Evolutionary conservation across 2,888 invertebrate genomes (phyloP), one percentile per base, ranked within the genome.

Genomic region (Teleiodes luculella): DNA sequence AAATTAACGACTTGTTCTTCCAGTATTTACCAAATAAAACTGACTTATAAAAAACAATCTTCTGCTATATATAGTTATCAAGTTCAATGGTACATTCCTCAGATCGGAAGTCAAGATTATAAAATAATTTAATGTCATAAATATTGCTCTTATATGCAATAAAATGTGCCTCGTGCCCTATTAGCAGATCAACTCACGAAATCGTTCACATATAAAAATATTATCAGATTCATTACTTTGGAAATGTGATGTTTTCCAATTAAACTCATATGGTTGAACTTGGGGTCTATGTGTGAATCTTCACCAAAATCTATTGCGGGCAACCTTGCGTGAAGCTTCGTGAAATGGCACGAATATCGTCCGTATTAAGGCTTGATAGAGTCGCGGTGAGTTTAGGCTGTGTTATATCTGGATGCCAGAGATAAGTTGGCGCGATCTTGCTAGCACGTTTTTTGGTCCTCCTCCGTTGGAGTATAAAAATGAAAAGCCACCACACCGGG

Each of bases 381-480:
- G 41, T 18, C 11, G 8, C 3, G 11, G 8, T 6, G 14, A 4
- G 14, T 14, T 33, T 36, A 13, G 45, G 36, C 16, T 51, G 28
- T 31, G 18, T 16, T n/a, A n/a, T 20, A 18, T 57, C 33, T 55
- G 5, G 74, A n/a, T n/a, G n/a, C n/a, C 56, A 72, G 51, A 60
- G 31, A 52, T 66, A 72, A 57, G 30, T 63, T 72, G 57, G 81
- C 59, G 49, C 48, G 59, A 67, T 66, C 61, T 66, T 64, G 66
- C 70, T 62, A 71, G 81, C 84, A 80, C 76, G 85, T 84, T 86
- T 85, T 83, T 83, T 79, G 72, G 78, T 69, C 74, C 78, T 73
- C 74, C 80, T 81, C 78, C 74, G 72, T 74, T 74, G 72, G 66
- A 73, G 79, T 86, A 87, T 87, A 87, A 80, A 78, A 83, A 83